Base-by-base conservation (phyloP, 2,888 invertebrate genomes). In the Electrophaes corylata region DNA sequence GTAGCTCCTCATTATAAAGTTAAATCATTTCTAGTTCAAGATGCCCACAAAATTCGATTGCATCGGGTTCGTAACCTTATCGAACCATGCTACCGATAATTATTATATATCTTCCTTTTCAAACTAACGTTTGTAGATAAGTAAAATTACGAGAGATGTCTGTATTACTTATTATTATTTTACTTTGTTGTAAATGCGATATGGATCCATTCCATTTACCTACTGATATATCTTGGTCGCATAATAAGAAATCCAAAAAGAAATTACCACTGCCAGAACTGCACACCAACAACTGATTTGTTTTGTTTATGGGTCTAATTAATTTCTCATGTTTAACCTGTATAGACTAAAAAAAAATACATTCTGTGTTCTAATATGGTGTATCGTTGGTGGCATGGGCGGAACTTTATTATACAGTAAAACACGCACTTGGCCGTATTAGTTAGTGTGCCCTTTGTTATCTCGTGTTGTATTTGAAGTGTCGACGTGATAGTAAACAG, bases 401-500 rank as follows among this genome's bases (percentile, higher is more conserved):
- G 33, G 41, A 18, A 50, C 40, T 41, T 41, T n/a, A 23, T 11
- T 10, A 46, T 29, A 14, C 43, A 43, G 35, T 33, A 19, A 47
- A 37, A 52, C 39, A 16, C 55, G n/a, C 51, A 40, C 55, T 60
- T 60, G 48, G 20, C 44, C 56, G 35, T 47, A 53, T 37, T 37
- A 49, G 47, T 50, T 60, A 37, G 57, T 62, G 56, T 84, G 84
- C 83, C 85, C 85, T 83, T 79, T 83, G 74, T 83, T 86, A 84
- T 86, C 84, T 76, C 71, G 74, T 76, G 81, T 83, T 78, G 76
- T 66, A 68, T 71, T 69, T 67, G 63, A 69, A 54, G 50, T 72
- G 69, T 77, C 62, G 40, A 71, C 71, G 70, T 79, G 80, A 72
- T 63, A 55, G 60, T 50, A 57, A 60, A 60, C 66, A 65, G 54